phyloP scores from a whole-genome alignment of 2,113 vertebrate genomes.

The Peromyscus maniculatus region DNA sequence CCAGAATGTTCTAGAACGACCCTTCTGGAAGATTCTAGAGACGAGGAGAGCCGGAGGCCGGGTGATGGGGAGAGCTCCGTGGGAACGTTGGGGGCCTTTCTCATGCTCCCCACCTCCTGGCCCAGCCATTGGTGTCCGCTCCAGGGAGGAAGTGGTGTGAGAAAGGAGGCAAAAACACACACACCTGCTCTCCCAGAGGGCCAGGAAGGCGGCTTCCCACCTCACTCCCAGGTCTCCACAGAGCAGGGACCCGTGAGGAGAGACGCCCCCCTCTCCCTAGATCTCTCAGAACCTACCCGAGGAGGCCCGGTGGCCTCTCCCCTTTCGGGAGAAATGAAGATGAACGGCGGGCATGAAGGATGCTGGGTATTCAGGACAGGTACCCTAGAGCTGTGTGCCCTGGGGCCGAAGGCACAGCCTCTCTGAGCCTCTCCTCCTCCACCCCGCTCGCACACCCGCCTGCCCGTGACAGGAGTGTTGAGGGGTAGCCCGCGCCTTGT shows the following conservation, averaged over 20 bases:
- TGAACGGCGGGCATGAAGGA: not conserved
- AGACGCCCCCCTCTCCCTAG: not conserved
- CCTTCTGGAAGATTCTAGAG: not conserved
- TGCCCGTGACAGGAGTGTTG: not conserved
- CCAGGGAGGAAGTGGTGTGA: too few species aligned
- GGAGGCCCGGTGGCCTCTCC: not conserved
- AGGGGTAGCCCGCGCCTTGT: rapidly evolving
- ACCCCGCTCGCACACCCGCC: not conserved
- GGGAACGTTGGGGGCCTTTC: not conserved
- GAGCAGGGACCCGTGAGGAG: not conserved
- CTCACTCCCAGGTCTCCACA: not conserved
- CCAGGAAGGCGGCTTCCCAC: not conserved
- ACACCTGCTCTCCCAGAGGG: too few species aligned
- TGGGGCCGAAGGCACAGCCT: not conserved
- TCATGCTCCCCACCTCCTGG: not conserved
- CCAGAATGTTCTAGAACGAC: not conserved
- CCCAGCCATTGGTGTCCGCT: not conserved
- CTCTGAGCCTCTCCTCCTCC: slow-evolving; percentile 32
- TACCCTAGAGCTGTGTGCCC: not conserved
- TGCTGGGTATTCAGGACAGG: not conserved
- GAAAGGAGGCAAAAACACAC: not conserved
- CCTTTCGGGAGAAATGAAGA: not conserved
- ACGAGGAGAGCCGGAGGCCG: too few species aligned
- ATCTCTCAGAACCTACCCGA: not conserved
- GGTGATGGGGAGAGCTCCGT: rapidly evolving